These are phyloP conservation scores for Drosophila ezoana DNA, from an alignment of 2,888 invertebrate genomes.

Conservation along the genomic window DNA sequence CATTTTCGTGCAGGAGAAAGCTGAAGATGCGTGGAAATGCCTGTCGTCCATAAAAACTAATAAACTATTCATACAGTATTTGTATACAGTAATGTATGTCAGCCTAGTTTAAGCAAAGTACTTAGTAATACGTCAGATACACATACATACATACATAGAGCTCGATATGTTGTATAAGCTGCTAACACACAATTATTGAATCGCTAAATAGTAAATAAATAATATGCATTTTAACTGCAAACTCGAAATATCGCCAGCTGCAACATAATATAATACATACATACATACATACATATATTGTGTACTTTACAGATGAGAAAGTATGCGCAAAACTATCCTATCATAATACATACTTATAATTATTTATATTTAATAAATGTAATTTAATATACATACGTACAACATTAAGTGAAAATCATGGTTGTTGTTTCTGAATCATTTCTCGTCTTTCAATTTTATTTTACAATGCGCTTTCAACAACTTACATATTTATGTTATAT, in stretches of 20 bases:
- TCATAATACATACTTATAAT: conserved; percentile 4
- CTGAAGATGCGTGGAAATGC: conserved; percentile 11
- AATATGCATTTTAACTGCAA: conserved; percentile 7
- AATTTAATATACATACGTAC: conserved; percentile 11
- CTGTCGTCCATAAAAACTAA: conserved; percentile 38
- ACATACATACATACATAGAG: conserved; percentile 5
- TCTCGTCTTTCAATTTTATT: conserved; percentile 36
- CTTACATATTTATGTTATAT: conserved; percentile 18
- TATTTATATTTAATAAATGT: conserved; percentile 19
- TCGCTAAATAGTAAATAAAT: conserved; percentile 16
- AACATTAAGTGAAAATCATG: conserved; percentile 8
- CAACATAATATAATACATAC: background rate
- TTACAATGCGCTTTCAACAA: conserved; percentile 51
- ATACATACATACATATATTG: conserved; percentile 1
- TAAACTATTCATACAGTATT: conserved; percentile 23
- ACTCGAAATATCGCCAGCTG: conserved; percentile 12
- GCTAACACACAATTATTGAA: conserved; percentile 29
- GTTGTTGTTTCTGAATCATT: conserved; percentile 10
- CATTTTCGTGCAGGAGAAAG: conserved; percentile 3
- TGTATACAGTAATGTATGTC: conserved; percentile 15
- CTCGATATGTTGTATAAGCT: conserved; percentile 20
- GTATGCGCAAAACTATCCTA: conserved; percentile 9
- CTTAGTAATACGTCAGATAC: background rate
- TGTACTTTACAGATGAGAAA: background rate
- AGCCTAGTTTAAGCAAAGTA: conserved; percentile 27